Conservation (phyloP, 2,797 vertebrate genomes). For the Rhyacichthys aspro region DNA sequence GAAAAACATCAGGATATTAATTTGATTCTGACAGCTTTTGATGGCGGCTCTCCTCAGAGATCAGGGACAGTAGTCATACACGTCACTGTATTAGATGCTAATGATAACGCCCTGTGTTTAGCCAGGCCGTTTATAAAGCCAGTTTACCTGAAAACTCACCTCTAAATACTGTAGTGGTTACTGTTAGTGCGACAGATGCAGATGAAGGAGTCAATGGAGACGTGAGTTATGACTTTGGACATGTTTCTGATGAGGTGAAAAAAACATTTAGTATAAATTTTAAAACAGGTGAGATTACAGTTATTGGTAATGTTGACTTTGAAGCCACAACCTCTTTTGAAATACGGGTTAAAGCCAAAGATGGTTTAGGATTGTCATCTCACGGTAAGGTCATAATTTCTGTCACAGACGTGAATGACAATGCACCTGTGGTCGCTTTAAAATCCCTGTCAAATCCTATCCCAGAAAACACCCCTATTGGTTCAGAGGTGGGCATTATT, state of each 20-base stretch:
- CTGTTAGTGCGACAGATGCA: slow-evolving; percentile 61
- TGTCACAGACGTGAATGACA: slow-evolving; percentile 84
- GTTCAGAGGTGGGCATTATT: slow-evolving; percentile 71
- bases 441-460: slow-evolving; percentile 74
- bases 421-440: slow-evolving; percentile 72
- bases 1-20: slow-evolving; percentile 49
- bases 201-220: slow-evolving; percentile 71
- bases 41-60: slow-evolving; percentile 72
- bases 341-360: slow-evolving; percentile 76
- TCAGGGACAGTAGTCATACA: slow-evolving; percentile 65
- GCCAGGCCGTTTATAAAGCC: slow-evolving; percentile 57
- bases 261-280: slow-evolving; percentile 61
- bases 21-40: slow-evolving; percentile 62
- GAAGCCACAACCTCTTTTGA: slow-evolving; percentile 69
- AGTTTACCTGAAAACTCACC: slow-evolving; percentile 64
- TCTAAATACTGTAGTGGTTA: slow-evolving; percentile 42
- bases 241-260: slow-evolving; percentile 49
- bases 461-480: slow-evolving; percentile 59
- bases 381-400: slow-evolving; percentile 71
- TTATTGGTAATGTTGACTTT: slow-evolving; percentile 55
- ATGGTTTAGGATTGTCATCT: slow-evolving; percentile 70
- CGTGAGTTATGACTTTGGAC: slow-evolving; percentile 64
- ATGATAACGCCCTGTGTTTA: slow-evolving; percentile 72
- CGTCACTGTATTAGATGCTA: slow-evolving; percentile 70
- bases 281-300: slow-evolving; percentile 42